Percentiles rank a stretch among this genome's conserved stretches.
Conservation (phyloP, 2,888 invertebrate genomes). For the Flabesymbios commensalis region DNA sequence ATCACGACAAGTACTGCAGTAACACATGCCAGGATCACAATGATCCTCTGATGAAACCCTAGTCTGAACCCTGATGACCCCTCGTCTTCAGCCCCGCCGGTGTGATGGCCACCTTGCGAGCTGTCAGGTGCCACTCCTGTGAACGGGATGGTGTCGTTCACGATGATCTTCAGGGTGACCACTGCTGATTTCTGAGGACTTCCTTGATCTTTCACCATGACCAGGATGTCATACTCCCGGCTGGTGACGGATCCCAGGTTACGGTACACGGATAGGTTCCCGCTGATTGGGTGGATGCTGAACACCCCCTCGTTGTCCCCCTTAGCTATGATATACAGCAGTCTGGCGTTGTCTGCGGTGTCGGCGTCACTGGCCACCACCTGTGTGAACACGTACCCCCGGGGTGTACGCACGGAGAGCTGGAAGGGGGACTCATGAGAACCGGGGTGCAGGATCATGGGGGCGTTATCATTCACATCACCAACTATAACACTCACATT, state of each 20-base stretch:
- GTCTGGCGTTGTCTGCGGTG: conserved; percentile 40
- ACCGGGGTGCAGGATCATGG: conserved; percentile 44
- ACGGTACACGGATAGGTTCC: conserved; percentile 53
- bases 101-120: too few relatives aligned
- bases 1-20: conserved; percentile 25
- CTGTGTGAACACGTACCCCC: conserved; percentile 39
- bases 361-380: conserved; percentile 45
- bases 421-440: conserved; percentile 39
- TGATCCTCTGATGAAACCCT: conserved; percentile 19
- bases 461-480: conserved; percentile 52
- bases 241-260: neutral
- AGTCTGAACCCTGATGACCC: neutral
- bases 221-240: too few relatives aligned
- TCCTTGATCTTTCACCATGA: conserved; percentile 20
- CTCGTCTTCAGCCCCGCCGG: too few relatives aligned
- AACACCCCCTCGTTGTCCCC: conserved; percentile 62
- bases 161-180: conserved; percentile 14
- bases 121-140: too few relatives aligned
- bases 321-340: conserved; percentile 37
- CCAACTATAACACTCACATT: conserved; percentile 39
- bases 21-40: conserved; percentile 25
- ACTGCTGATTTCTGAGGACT: conserved; percentile 15
- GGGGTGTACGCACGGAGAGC: conserved; percentile 33
- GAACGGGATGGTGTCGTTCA: conserved; percentile 18
- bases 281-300: conserved; percentile 58